Base-by-base conservation (phyloP, 2,113 vertebrate genomes). In the Phylloscopus trochiloides region DNA sequence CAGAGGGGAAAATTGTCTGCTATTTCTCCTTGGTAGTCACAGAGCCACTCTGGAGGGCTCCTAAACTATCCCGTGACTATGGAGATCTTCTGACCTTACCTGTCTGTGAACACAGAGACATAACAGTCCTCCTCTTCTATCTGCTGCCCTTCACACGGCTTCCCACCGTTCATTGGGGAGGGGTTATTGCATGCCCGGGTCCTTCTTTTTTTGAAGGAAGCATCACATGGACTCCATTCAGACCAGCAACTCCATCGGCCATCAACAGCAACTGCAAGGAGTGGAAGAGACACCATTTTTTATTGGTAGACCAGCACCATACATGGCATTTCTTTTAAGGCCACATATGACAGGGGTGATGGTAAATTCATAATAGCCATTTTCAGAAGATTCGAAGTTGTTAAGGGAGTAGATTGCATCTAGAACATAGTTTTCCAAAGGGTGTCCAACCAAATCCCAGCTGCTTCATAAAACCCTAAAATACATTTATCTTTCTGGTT, bases 211-310 rank as follows among this genome's bases (percentile, higher is more conserved):
- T 94, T 99, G 89, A 99, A 98, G 50, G 97, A 93, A 43, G 92
- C 58, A 9, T 96, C 94, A 2, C 99, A 99, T 1, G 42, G 2
- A 42, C 97, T 99, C 99, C 99, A 99, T 8, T 97, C 71, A 20
- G 98, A 98, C 99, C 99, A 99, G 96, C 99, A 99, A 63, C 98
- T 94, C 99, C 99, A 99, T 63, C 75, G 97, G 6, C 99, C 99
- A 61, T 99, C 99, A 17, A 99, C 97, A 7, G 73, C 96, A 80
- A 97, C 99, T 99, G 80, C 11, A 89, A 93, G 22, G 80, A 43
- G 84, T 7, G 47, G 29, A 61, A 94, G n/a, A 58, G 66, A 67
- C 5, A 22, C 3, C 9, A 7, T 18, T 2, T 45, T 68, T 80
- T 45, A 36, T 15, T 38, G 24, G 20, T 32, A 74, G n/a, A 63